Evolutionary conservation across 2,888 invertebrate species (phyloP), one percentile per base, ranked within the genome.

Genomic region (Drosophila kuntzei): DNA sequence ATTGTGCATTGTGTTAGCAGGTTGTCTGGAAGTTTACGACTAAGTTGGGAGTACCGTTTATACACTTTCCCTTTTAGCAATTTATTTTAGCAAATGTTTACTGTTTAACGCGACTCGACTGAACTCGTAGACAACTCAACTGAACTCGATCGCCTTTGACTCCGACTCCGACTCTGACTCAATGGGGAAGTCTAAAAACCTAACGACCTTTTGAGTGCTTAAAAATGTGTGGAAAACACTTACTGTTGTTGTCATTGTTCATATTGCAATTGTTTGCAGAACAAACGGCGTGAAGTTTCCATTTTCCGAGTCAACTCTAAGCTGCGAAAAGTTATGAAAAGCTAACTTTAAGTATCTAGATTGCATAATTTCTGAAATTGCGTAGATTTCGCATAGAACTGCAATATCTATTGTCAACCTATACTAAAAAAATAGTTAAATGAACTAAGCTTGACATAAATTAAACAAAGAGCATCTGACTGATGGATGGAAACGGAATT

Each of bases 41-140:
- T 12, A 2, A 37, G 16, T 39, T n/a, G 11, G n/a, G n/a, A 20
- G 12, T 7, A 29, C 11, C 27, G 11, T 3, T 6, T 29, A 37
- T 55, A 60, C 72, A 66, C 84, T 85, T 85, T 85, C 86, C 80
- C 84, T 85, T 86, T 75, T 76, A 46, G 72, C 70, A 76, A 70
- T 72, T 74, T 68, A 76, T 68, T 71, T 80, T 79, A 47, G 77
- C 79, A 59, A 80, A 79, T 46, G 59, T 61, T 49, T 34, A 65
- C 53, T 43, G 37, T 59, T 69, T 58, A 22, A 22, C 22, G 2
- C 4, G 4, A 9, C 46, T 49, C 55, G 54, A 20, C 58, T 61
- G 34, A 25, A 32, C 46, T 53, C 4, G 36, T 5, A 37, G 53
- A 41, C 60, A 57, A 66, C 53, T 60, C 7, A 53, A 39, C 58